Conservation (phyloP, 2,888 invertebrate genomes). For the Caenorhabditis becei region DNA sequence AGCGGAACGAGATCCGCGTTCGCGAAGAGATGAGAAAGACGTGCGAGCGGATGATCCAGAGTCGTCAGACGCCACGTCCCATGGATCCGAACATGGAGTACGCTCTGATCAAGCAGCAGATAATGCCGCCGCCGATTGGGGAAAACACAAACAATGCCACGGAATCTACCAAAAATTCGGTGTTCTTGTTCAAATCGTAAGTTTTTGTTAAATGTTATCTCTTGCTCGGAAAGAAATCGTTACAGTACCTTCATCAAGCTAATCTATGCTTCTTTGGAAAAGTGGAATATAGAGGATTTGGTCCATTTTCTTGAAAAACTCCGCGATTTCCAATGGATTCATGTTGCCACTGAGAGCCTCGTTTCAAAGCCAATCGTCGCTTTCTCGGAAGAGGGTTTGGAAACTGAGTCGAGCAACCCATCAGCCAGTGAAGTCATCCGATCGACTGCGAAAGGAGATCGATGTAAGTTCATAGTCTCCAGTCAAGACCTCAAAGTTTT, state of each 20-base stretch:
- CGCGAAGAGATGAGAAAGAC: slow-evolving; percentile 52
- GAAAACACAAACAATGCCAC: slow-evolving; percentile 29
- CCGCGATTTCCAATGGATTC: slow-evolving; percentile 55
- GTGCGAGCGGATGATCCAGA: slow-evolving; percentile 26
- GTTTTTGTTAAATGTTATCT: neutral
- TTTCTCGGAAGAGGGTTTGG: neutral
- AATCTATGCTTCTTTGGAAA: neutral
- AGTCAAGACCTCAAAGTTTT: neutral
- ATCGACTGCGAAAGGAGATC: slow-evolving; percentile 23
- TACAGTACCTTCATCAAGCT: neutral
- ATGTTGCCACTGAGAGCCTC: slow-evolving; percentile 55
- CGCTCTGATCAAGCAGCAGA: slow-evolving; percentile 41
- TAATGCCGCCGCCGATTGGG: slow-evolving; percentile 7
- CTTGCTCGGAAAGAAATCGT: neutral
- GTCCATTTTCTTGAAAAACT: slow-evolving; percentile 32
- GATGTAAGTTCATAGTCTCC: no score
- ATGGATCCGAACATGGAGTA: slow-evolving; percentile 31
- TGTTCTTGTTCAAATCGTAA: slow-evolving; percentile 17
- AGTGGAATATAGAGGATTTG: slow-evolving; percentile 19
- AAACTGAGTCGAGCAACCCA: neutral
- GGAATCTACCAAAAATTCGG: neutral
- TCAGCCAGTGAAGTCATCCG: slow-evolving; percentile 53
- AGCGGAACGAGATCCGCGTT: slow-evolving; percentile 31
- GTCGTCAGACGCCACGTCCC: slow-evolving; percentile 38
- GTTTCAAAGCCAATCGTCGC: slow-evolving; percentile 18